A percentile compares a stretch with the other conserved stretches of the same genome.
phyloP scores from a whole-genome alignment of 2,888 invertebrate genomes.

The Oscheius onirici region DNA sequence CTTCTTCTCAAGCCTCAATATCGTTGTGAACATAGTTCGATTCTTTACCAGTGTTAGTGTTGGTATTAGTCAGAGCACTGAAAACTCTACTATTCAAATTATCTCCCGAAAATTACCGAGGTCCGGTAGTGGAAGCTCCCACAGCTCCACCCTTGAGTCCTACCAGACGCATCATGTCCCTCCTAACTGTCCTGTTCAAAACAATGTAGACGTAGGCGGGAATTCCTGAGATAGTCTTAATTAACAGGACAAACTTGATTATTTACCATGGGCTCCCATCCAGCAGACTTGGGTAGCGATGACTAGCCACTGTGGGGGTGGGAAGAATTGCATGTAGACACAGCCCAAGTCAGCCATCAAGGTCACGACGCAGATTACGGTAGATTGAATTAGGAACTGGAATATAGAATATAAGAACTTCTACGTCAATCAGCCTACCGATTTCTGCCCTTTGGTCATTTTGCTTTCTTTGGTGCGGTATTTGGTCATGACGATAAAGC shows the following conservation, averaged over 20 bases:
- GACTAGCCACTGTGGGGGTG: slow-evolving; percentile 14
- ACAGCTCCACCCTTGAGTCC: slow-evolving; percentile 6
- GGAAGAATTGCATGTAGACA: slow-evolving; percentile 15
- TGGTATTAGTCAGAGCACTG: background rate
- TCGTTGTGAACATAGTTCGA: background rate
- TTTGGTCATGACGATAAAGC: slow-evolving; percentile 2
- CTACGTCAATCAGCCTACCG: background rate
- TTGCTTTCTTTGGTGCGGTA: slow-evolving; percentile 14
- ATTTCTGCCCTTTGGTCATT: slow-evolving; percentile 19
- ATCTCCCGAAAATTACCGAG: background rate
- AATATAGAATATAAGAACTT: background rate
- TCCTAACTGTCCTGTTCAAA: slow-evolving; percentile 4
- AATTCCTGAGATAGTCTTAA: background rate
- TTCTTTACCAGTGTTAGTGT: background rate
- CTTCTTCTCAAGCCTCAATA: background rate
- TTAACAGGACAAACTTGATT: background rate
- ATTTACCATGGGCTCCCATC: slow-evolving; percentile 15
- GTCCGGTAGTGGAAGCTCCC: background rate
- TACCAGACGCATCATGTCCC: background rate
- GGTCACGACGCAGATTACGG: slow-evolving; percentile 13
- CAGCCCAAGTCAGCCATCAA: slow-evolving; percentile 17
- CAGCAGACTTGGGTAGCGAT: slow-evolving; percentile 14
- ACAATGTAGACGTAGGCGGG: slow-evolving; percentile 22
- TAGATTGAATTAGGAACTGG: slow-evolving; percentile 19
- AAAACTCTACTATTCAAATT: background rate